A percentile compares a stretch with the other conserved stretches of the same genome.
phyloP scores from a whole-genome alignment of 2,797 vertebrate genomes.

The Fistularia commersonii region DNA sequence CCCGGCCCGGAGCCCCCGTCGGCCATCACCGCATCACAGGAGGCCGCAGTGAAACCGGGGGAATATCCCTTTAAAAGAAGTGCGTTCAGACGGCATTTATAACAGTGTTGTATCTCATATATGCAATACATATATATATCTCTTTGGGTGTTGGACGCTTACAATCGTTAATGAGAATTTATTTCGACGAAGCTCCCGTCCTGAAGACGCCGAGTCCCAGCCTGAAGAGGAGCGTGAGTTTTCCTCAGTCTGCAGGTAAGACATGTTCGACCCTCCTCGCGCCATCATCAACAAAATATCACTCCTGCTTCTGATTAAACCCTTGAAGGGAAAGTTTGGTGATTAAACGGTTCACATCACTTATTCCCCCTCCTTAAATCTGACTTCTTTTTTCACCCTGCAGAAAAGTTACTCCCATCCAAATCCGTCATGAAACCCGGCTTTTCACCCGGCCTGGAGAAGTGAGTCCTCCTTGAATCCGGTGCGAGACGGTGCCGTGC shows the following conservation, averaged over 20 bases:
- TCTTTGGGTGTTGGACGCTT: too few relatives aligned
- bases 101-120: too few relatives aligned
- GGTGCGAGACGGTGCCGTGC: not conserved
- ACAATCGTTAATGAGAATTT: not conserved
- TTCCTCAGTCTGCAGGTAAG: conserved; percentile 71
- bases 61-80: conserved; percentile 78
- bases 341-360: too few relatives aligned
- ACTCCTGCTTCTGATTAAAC: not conserved
- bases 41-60: conserved; percentile 49
- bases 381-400: not conserved
- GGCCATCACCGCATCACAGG: conserved; percentile 51
- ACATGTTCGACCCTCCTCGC: not conserved
- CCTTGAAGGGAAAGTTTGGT: not conserved
- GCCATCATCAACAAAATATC: not conserved
- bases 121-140: too few relatives aligned
- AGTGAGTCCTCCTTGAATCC: conserved; percentile 37
- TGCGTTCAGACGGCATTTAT: conserved; percentile 35
- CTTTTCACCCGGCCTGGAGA: conserved; percentile 62
- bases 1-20: conserved; percentile 29
- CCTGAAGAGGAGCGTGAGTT: conserved; percentile 70
- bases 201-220: conserved; percentile 64
- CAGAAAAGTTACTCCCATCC: conserved; percentile 75
- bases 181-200: conserved; percentile 35
- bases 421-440: conserved; percentile 69
- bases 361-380: too few relatives aligned